Evolutionary conservation across 2,113 vertebrate species (phyloP).

Genomic region (Alces alces): DNA sequence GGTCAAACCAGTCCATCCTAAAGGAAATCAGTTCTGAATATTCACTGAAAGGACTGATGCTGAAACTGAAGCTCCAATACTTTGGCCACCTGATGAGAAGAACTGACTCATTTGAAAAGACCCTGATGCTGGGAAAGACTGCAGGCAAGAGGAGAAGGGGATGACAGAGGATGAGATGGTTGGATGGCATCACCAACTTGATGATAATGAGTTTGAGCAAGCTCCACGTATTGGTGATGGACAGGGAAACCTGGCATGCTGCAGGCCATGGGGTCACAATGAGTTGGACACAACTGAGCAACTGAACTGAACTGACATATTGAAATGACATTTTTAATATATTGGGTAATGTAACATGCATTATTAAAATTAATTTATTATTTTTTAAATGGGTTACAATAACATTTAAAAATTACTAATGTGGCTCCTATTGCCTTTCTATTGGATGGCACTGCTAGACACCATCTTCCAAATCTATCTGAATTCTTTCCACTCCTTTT

Average conservation of each 20-base stretch:
- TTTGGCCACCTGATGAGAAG: neutral
- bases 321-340: neutral
- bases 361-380: slow-evolving; percentile 19
- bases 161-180: neutral
- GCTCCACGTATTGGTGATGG: neutral
- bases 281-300: neutral
- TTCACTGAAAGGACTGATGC: neutral
- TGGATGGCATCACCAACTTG: neutral
- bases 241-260: neutral
- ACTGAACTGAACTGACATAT: neutral
- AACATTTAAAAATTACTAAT: neutral
- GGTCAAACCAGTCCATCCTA: neutral
- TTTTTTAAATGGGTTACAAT: neutral
- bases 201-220: neutral
- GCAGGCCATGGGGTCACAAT: neutral
- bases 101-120: neutral
- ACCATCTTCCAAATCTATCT: neutral
- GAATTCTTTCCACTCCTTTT: neutral
- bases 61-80: neutral
- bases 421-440: neutral
- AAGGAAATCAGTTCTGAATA: neutral
- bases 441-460: neutral
- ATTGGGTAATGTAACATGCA: neutral
- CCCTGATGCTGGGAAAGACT: neutral
- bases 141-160: neutral